phyloP scores from a whole-genome alignment of 92 coral and sea anemone genomes.

The Epizoanthus fatuus region DNA sequence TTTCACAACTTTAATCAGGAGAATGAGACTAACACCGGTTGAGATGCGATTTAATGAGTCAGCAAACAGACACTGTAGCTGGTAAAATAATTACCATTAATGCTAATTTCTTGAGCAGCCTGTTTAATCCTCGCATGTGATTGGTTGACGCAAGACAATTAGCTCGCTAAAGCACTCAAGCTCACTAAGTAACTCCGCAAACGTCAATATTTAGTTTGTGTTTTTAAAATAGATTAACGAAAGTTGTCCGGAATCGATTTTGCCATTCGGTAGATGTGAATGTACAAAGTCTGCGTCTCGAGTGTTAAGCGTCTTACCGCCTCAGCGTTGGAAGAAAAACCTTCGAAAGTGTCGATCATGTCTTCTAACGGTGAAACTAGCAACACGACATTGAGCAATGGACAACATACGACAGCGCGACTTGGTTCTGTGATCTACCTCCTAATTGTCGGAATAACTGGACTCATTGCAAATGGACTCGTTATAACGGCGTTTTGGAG shows the following conservation, averaged over 20 bases:
- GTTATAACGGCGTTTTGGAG: slow-evolving; percentile 85
- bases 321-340: background rate
- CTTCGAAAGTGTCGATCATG: background rate
- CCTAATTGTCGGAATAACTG: slow-evolving; percentile 75
- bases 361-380: slow-evolving; percentile 20
- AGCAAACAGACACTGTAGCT: background rate
- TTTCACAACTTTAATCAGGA: background rate
- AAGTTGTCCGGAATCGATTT: background rate
- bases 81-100: slow-evolving; percentile 34
- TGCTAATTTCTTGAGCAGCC: slow-evolving; percentile 23
- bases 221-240: background rate
- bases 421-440: slow-evolving; percentile 76
- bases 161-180: slow-evolving; percentile 21
- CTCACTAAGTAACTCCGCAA: slow-evolving; percentile 1
- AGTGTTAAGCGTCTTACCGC: background rate
- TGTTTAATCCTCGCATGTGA: slow-evolving; percentile 17
- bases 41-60: slow-evolving; percentile 4
- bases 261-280: background rate
- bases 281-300: background rate
- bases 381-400: background rate
- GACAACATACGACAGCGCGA: slow-evolving; percentile 41
- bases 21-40: background rate
- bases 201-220: slow-evolving; percentile 3
- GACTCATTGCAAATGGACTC: slow-evolving; percentile 84
- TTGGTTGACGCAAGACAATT: slow-evolving; percentile 14